Percentiles rank a stretch among this genome's conserved stretches.
phyloP scores from a whole-genome alignment of 2,113 vertebrate genomes.

The Himantopus leucocephalus region DNA sequence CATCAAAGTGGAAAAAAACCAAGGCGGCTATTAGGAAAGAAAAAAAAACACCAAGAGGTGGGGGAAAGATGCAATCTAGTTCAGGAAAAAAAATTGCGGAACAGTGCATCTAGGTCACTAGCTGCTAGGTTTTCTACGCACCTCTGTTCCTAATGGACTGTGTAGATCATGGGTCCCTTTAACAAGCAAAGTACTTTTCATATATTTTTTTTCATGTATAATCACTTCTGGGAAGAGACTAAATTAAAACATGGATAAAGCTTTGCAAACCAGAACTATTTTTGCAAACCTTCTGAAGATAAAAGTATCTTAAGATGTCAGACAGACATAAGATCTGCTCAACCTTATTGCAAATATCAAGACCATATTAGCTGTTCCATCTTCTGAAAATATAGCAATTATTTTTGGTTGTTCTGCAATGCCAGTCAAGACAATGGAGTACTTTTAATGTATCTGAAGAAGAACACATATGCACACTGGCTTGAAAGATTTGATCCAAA shows the following conservation, averaged over 20 bases:
- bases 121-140: background rate
- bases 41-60: background rate
- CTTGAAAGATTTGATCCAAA: background rate
- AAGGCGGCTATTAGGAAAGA: background rate
- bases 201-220: background rate
- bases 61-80: background rate
- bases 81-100: background rate
- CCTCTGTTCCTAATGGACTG: background rate
- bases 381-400: background rate
- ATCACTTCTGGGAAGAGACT: background rate
- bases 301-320: background rate
- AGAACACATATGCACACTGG: background rate
- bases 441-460: background rate
- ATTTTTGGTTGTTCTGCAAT: background rate
- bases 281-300: constrained; percentile 9
- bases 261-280: background rate
- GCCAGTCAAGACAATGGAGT: background rate
- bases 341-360: background rate
- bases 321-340: background rate
- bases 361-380: background rate
- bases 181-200: background rate
- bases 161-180: background rate
- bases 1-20: background rate
- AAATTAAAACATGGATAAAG: background rate
- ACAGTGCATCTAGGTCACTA: background rate